Evolutionary conservation across 2,797 vertebrate species (phyloP).

Genomic region (Sebastes aleutianus): DNA sequence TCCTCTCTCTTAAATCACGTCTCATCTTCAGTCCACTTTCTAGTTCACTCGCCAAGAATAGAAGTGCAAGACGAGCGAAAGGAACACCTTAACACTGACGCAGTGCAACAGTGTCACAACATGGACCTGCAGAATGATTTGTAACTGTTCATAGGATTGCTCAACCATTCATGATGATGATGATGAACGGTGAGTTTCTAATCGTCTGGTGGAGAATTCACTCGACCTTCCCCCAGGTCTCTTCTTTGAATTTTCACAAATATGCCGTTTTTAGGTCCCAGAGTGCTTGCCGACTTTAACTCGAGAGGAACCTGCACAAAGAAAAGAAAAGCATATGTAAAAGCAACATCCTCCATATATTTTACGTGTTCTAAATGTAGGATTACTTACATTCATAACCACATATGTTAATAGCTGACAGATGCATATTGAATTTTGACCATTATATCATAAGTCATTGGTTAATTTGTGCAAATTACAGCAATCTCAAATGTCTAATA

Average conservation of each 20-base stretch:
- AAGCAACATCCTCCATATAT: neutral
- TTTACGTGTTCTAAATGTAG: neutral
- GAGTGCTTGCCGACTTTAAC: constrained; percentile 86
- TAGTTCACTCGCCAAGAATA: neutral
- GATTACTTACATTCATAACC: neutral
- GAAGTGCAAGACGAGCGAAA: neutral
- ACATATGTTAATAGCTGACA: neutral
- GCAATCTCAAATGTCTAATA: neutral
- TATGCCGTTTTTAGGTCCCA: constrained; percentile 90
- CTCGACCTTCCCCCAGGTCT: neutral
- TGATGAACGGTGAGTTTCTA: neutral
- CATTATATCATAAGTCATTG: neutral
- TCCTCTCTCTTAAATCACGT: neutral
- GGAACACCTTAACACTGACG: neutral
- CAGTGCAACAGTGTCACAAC: neutral
- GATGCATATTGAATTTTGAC: neutral
- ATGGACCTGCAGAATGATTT: neutral
- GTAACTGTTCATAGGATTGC: neutral
- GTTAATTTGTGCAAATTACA: neutral
- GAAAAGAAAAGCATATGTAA: neutral
- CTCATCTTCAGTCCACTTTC: neutral
- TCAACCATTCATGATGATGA: neutral
- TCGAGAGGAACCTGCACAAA: constrained; percentile 87
- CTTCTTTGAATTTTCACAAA: constrained; percentile 81
- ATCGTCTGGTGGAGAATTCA: neutral